Percentiles rank a stretch among this genome's conserved stretches.
Conservation (phyloP, 2,888 invertebrate genomes). For the Netelia fuscicornis region DNA sequence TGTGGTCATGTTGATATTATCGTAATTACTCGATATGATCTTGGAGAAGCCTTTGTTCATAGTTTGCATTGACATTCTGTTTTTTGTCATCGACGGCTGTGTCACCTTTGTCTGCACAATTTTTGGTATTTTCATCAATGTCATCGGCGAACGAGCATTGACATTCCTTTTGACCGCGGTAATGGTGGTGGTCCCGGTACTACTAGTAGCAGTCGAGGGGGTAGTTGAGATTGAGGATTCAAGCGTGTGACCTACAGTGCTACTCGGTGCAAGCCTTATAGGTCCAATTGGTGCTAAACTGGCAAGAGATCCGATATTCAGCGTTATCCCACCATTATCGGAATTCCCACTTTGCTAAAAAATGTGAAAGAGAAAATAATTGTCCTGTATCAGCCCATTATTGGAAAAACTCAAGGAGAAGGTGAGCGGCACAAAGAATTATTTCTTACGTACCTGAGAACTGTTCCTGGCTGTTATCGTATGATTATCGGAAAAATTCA, state of each 20-base stretch:
- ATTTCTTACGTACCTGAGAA: slow-evolving; percentile 73
- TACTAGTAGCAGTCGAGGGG: not conserved
- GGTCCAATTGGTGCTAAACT: slow-evolving; percentile 84
- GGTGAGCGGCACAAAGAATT: not conserved
- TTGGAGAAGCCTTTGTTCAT: slow-evolving; percentile 76
- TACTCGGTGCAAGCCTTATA: slow-evolving; percentile 80
- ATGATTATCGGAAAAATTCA: slow-evolving; percentile 77
- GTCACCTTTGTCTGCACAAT: slow-evolving; percentile 71
- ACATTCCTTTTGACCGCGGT: slow-evolving; percentile 21
- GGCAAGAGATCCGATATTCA: slow-evolving; percentile 84
- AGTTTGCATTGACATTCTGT: slow-evolving; percentile 77
- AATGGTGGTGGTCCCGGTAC: not conserved
- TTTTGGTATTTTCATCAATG: slow-evolving; percentile 75
- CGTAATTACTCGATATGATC: slow-evolving; percentile 74
- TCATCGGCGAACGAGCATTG: slow-evolving; percentile 55
- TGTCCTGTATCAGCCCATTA: no score
- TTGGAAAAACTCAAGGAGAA: not conserved
- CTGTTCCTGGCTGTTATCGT: slow-evolving; percentile 74
- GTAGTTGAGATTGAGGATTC: slow-evolving; percentile 46
- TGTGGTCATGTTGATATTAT: slow-evolving; percentile 76
- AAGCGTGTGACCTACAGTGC: slow-evolving; percentile 64
- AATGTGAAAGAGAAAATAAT: not conserved
- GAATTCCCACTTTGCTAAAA: slow-evolving; percentile 72
- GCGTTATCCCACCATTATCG: slow-evolving; percentile 81
- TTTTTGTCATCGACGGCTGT: slow-evolving; percentile 75